phyloP scores from a whole-genome alignment of 2,888 invertebrate species.

The Kryphioiulus occultus region DNA sequence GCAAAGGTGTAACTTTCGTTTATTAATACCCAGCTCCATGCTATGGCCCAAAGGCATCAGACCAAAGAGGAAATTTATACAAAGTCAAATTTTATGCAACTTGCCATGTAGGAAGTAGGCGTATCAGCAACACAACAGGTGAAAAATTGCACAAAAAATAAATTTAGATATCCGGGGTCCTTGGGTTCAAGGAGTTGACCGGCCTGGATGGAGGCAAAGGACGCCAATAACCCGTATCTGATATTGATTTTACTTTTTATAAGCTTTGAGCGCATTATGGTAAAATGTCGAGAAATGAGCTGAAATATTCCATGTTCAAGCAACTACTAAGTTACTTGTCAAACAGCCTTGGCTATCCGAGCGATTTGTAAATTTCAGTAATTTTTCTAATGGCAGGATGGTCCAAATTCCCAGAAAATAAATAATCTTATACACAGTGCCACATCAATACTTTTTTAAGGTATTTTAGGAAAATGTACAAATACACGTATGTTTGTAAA shows the following conservation, averaged over 20 bases:
- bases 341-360: no score
- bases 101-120: not conserved
- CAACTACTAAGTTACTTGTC: no score
- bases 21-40: not conserved
- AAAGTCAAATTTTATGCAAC: not conserved
- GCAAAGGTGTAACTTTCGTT: conserved; percentile 32
- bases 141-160: not conserved
- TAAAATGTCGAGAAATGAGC: no score
- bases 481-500: no score
- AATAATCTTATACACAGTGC: no score
- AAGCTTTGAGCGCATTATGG: no score
- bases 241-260: not conserved
- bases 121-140: not conserved
- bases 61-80: conserved; percentile 15
- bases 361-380: no score
- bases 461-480: no score
- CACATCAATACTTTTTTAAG: no score
- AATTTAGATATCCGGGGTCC: not conserved
- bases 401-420: no score
- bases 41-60: not conserved
- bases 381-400: no score
- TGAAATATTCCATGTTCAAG: no score
- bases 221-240: not conserved
- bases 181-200: not conserved
- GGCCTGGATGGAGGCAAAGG: not conserved